Percentiles rank a stretch among this genome's conserved stretches.
These are phyloP conservation scores for Nymphalis urticae DNA, from an alignment of 2,888 invertebrate species.

Conservation along the genomic window DNA sequence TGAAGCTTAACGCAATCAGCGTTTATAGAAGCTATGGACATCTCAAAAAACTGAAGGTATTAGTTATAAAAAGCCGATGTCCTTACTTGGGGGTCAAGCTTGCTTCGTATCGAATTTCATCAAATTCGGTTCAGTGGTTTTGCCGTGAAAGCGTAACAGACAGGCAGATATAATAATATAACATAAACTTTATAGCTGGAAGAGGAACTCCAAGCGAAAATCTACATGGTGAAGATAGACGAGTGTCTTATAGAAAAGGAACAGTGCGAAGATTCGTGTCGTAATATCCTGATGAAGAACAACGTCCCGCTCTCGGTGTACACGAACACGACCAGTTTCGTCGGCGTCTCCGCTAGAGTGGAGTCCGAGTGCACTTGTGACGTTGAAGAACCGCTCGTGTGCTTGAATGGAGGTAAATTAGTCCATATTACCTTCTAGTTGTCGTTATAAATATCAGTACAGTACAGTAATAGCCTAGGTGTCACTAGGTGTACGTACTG, in stretches of 20 bases:
- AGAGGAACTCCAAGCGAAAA: conserved; percentile 85
- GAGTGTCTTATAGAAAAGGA: conserved; percentile 91
- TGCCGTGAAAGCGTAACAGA: no score
- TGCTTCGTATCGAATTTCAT: no score
- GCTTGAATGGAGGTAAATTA: conserved; percentile 88
- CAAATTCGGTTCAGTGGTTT: no score
- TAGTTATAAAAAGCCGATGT: no score
- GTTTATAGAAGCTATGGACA: no score
- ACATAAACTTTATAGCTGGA: conserved; percentile 77
- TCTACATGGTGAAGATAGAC: conserved; percentile 95
- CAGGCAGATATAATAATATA: not conserved
- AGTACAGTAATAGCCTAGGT: no score
- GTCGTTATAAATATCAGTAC: not conserved
- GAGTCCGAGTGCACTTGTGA: conserved; percentile 89
- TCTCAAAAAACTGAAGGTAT: no score
- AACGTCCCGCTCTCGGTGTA: conserved; percentile 91
- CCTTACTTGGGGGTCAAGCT: no score
- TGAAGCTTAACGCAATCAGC: no score
- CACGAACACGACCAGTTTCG: conserved; percentile 96
- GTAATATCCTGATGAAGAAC: conserved; percentile 87
- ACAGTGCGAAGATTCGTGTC: conserved; percentile 89
- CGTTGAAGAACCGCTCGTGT: conserved; percentile 78
- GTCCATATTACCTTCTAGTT: not conserved
- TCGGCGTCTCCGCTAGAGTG: conserved; percentile 93
- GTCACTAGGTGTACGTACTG: no score